Percentiles rank a stretch among this genome's conserved stretches.
phyloP scores from a whole-genome alignment of 2,113 vertebrate genomes.

The Montifringilla adamsi region DNA sequence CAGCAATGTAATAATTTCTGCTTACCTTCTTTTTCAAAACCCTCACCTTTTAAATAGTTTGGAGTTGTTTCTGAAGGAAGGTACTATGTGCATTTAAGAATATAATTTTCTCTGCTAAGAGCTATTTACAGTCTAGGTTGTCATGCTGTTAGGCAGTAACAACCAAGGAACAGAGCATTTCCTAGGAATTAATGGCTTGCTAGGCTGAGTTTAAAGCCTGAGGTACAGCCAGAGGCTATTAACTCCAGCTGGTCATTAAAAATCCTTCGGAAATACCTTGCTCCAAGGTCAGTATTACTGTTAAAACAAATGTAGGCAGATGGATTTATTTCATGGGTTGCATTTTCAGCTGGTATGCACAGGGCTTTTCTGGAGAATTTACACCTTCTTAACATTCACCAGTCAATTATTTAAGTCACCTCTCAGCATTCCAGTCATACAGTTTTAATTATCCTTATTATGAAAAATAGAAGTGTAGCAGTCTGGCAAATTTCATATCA shows the following conservation, averaged over 20 bases:
- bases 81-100: neutral
- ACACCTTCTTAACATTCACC: constrained; percentile 4
- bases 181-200: constrained; percentile 57
- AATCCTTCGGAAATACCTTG: constrained; percentile 54
- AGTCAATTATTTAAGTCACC: constrained; percentile 11
- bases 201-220: constrained; percentile 38
- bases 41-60: neutral
- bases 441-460: constrained; percentile 15
- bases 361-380: constrained; percentile 44
- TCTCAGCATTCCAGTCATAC: neutral
- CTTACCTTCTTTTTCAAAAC: neutral
- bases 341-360: constrained; percentile 48
- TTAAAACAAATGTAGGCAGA: constrained; percentile 49
- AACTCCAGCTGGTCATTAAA: constrained; percentile 64
- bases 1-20: neutral
- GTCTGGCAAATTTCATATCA: neutral
- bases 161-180: constrained; percentile 48
- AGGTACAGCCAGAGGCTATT: constrained; percentile 49
- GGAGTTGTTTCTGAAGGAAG: neutral
- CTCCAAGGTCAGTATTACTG: constrained; percentile 37
- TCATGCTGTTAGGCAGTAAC: constrained; percentile 34
- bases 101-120: constrained; percentile 1
- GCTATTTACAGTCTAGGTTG: constrained; percentile 14
- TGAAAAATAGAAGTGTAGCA: neutral
- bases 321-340: constrained; percentile 42